These are phyloP conservation scores for Drosophila guanche DNA, from an alignment of 1,140 invertebrate species.

Conservation along the genomic window DNA sequence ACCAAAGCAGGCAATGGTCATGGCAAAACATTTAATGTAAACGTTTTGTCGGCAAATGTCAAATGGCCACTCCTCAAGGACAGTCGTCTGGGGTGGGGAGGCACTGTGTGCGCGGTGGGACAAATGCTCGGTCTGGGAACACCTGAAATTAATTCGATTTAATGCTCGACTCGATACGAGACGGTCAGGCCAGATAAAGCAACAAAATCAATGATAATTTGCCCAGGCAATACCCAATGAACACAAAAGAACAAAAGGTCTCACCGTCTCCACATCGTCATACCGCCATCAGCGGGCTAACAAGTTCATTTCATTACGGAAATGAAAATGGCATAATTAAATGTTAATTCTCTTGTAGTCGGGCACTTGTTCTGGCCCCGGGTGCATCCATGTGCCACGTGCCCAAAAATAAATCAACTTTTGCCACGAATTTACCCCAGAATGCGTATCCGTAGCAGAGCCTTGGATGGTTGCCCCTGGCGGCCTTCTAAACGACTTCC, in stretches of 20 bases:
- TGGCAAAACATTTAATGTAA: constrained; percentile 81
- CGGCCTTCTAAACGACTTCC: constrained; percentile 28
- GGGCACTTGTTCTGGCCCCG: constrained; percentile 17
- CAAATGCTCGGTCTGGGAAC: constrained; percentile 1
- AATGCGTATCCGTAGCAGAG: neutral
- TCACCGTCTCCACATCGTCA: neutral
- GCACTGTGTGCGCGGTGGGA: neutral
- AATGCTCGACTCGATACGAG: constrained; percentile 50
- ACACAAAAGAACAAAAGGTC: constrained; percentile 46
- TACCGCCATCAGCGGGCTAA: constrained; percentile 34
- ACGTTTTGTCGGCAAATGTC: constrained; percentile 82
- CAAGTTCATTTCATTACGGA: constrained; percentile 71
- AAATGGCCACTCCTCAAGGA: constrained; percentile 65
- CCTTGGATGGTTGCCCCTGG: neutral
- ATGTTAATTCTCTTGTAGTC: constrained; percentile 59
- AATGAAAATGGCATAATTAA: constrained; percentile 72
- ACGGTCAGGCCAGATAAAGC: constrained; percentile 59
- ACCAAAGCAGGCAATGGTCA: constrained; percentile 59
- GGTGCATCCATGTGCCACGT: constrained; percentile 54
- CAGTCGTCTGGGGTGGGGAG: neutral
- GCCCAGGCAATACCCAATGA: constrained; percentile 32
- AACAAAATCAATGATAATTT: constrained; percentile 76
- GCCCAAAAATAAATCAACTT: constrained; percentile 56
- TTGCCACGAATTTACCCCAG: constrained; percentile 21
- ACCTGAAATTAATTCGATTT: constrained; percentile 78